Base-by-base conservation (phyloP, 2,797 vertebrate species). In the Sciaenops ocellatus region DNA sequence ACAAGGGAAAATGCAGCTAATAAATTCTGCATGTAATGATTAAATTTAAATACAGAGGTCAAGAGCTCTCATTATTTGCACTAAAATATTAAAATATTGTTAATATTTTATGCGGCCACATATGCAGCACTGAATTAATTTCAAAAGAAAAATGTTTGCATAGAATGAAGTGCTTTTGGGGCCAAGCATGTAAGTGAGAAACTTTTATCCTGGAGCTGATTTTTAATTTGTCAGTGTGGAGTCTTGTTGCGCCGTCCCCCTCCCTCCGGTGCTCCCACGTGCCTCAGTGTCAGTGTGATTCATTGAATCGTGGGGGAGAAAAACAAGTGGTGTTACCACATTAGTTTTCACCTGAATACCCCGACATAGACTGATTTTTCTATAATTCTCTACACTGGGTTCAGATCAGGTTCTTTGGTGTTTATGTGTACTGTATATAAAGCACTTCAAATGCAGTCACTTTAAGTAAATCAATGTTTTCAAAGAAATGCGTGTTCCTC, bases 31-130 rank as follows among this genome's bases (percentile, higher is more conserved):
- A 94, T 92, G 85, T 76, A 74, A 85, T 90, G 90, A 94, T 93
- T 94, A 90, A 89, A 93, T 95, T 93, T 92, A 89, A 94, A 94
- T 94, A 89, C 81, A 90, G 90, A 87, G 93, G 93, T 95, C 94
- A 94, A 91, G 85, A 86, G 87, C 85, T 78, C 90, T 94, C 92
- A 94, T 94, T 94, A 95, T 93, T 93, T 90, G 87, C 80, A 48
- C 83, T 95, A 74, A 93, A 93, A 94, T 94, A 95, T 95, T 94
- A 89, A 94, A 91, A 91, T 85, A 85, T 56, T 69, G 60, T 93
- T 92, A 93, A 95, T 95, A 94, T 93, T 94, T 94, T 13, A 95
- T 92, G 80, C 28, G 6, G 69, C 87, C 73, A 88, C 91, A 91
- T 90, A 85, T 66, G 83, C 72, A 26, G 85, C 62, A 28, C 61